Evolutionary conservation across 2,888 invertebrate genomes (phyloP).

Genomic region (Trissonchulus sp.): DNA sequence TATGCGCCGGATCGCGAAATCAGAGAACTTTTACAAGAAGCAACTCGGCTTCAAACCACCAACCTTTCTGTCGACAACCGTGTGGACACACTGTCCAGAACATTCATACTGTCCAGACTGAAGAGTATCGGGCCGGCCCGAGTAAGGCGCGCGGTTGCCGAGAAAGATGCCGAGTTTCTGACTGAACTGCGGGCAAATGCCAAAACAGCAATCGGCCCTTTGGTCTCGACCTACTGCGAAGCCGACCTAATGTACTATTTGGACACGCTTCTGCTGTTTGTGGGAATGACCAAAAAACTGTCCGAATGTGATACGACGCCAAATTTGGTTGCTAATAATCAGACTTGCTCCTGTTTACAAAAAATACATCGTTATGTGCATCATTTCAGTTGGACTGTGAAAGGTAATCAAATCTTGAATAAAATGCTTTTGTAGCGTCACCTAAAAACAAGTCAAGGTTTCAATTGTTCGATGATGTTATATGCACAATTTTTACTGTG

Average conservation of each 20-base stretch:
- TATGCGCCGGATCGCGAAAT: neutral
- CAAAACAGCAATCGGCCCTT: neutral
- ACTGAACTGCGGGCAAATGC: conserved; percentile 12
- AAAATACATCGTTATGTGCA: neutral
- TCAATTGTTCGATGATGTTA: too few relatives aligned
- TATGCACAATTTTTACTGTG: too few relatives aligned
- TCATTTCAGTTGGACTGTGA: neutral
- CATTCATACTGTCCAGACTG: too few relatives aligned
- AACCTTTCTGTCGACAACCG: too few relatives aligned
- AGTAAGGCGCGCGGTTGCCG: conserved; percentile 10
- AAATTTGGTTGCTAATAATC: neutral
- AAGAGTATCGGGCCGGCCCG: conserved; percentile 5
- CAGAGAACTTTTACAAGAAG: neutral
- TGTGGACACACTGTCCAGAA: too few relatives aligned
- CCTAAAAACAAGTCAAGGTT: neutral
- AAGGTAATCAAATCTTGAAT: too few relatives aligned
- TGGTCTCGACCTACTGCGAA: conserved; percentile 25
- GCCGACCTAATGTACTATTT: conserved; percentile 27
- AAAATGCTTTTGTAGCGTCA: neutral
- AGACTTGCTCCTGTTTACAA: neutral
- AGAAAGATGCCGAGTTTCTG: conserved; percentile 7
- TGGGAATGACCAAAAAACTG: neutral
- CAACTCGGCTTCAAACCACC: too few relatives aligned
- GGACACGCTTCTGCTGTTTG: conserved; percentile 14
- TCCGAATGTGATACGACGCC: neutral